These are phyloP conservation scores for Lutjanus erythropterus DNA, from an alignment of 2,113 vertebrate genomes.

Conservation along the genomic window DNA sequence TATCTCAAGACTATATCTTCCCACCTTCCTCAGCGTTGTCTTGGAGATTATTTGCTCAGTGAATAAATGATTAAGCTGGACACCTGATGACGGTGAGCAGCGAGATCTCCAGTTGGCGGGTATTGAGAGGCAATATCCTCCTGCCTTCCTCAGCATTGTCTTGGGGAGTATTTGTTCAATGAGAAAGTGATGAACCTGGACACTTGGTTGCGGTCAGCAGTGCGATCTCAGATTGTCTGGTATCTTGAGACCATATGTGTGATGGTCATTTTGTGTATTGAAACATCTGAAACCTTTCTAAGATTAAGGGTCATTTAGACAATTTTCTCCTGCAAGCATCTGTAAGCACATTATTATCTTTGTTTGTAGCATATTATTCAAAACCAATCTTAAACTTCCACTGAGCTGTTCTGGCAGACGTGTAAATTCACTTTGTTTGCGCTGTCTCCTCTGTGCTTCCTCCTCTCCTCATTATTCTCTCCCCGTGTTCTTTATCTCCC, in stretches of 20 bases:
- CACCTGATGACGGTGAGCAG: no score
- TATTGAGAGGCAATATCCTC: no score
- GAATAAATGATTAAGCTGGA: no score
- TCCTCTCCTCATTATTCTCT: constrained; percentile 28
- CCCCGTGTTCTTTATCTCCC: constrained; percentile 2
- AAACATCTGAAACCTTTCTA: not conserved
- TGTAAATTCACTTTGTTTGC: not conserved
- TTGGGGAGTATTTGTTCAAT: not conserved
- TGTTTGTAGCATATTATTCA: not conserved
- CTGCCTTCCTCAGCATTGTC: not conserved
- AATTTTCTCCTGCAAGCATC: not conserved
- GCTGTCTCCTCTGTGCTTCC: constrained; percentile 8
- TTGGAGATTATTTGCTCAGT: no score
- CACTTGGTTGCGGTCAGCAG: no score
- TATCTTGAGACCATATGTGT: no score
- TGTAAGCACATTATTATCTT: not conserved
- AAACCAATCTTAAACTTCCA: constrained; percentile 6
- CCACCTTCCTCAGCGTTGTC: no score
- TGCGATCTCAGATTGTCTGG: no score
- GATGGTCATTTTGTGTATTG: constrained; percentile 6
- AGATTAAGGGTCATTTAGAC: not conserved
- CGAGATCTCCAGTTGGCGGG: no score
- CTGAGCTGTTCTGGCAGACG: not conserved
- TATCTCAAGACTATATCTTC: no score
- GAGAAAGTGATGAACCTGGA: not conserved